phyloP scores from a whole-genome alignment of 2,113 vertebrate species.

The Reinhardtius hippoglossoides region DNA sequence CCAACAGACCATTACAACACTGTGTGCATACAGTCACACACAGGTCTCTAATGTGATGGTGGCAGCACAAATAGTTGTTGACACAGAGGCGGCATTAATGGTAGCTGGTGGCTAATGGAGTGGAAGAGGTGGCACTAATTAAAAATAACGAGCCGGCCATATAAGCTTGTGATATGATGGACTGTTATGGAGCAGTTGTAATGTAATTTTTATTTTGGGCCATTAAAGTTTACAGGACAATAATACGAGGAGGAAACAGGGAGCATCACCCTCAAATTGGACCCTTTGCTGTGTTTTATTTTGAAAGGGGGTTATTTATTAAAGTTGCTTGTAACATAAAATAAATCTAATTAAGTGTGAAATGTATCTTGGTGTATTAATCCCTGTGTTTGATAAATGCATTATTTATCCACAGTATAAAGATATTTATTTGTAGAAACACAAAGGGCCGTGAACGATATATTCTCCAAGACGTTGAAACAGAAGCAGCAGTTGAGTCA shows the following conservation, averaged over 20 bases:
- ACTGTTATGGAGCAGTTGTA: conserved; percentile 1
- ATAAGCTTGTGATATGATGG: conserved; percentile 5
- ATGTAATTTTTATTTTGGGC: conserved; percentile 3
- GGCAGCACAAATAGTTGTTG: conserved; percentile 29
- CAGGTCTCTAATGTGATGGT: background rate
- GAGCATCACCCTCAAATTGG: background rate
- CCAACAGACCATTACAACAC: background rate
- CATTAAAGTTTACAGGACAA: conserved; percentile 18
- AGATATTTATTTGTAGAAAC: too few relatives aligned
- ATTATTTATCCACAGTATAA: background rate
- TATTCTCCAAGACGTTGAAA: too few relatives aligned
- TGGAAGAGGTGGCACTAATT: conserved; percentile 41
- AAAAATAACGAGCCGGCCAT: conserved; percentile 29
- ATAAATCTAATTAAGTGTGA: background rate
- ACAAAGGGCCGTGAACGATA: too few relatives aligned
- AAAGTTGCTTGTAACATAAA: background rate
- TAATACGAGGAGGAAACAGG: background rate
- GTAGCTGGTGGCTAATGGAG: conserved; percentile 30
- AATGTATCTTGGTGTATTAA: background rate
- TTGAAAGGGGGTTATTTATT: background rate
- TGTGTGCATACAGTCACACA: too few relatives aligned
- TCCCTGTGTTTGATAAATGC: background rate
- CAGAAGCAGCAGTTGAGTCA: background rate
- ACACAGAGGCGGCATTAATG: conserved; percentile 26
- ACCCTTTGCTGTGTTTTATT: background rate